A percentile compares a stretch with the other conserved stretches of the same genome.
These are phyloP conservation scores for Lamellibrachia luymesi DNA, from an alignment of 1,140 invertebrate genomes.

Conservation along the genomic window DNA sequence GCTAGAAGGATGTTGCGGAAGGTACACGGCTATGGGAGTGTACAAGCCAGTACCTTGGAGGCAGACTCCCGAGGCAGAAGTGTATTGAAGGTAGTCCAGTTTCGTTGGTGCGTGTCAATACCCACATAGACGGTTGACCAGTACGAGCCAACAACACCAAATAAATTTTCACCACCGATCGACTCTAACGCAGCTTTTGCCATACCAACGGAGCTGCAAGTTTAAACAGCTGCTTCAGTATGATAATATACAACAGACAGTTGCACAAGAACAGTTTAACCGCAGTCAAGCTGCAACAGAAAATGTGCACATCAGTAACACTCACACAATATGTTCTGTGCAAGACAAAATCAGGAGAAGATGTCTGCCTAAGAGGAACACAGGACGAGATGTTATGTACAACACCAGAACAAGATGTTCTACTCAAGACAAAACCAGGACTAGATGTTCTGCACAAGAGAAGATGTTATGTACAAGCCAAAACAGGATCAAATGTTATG, in stretches of 20 bases:
- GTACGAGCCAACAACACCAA: constrained; percentile 94
- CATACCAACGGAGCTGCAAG: constrained; percentile 74
- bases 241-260: not conserved
- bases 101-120: constrained; percentile 98
- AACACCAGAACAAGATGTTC: not conserved
- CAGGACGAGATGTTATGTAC: not conserved
- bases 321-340: not conserved
- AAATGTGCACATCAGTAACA: not conserved
- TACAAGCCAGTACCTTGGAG: constrained; percentile 75
- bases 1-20: not conserved
- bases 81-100: constrained; percentile 98
- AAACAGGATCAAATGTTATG: too few relatives aligned
- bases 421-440: not conserved
- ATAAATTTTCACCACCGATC: constrained; percentile 97
- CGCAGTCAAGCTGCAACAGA: not conserved
- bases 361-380: not conserved
- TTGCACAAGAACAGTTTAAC: not conserved
- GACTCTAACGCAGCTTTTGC: constrained; percentile 97
- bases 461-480: too few relatives aligned
- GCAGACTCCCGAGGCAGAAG: constrained; percentile 95
- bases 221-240: not conserved
- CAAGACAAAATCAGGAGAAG: not conserved
- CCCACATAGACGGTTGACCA: constrained; percentile 99
- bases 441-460: not conserved
- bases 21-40: not conserved